Percentiles rank a stretch among this genome's conserved stretches.
These are phyloP conservation scores for Labrus mixtus DNA, from an alignment of 2,113 vertebrate species.

Conservation along the genomic window DNA sequence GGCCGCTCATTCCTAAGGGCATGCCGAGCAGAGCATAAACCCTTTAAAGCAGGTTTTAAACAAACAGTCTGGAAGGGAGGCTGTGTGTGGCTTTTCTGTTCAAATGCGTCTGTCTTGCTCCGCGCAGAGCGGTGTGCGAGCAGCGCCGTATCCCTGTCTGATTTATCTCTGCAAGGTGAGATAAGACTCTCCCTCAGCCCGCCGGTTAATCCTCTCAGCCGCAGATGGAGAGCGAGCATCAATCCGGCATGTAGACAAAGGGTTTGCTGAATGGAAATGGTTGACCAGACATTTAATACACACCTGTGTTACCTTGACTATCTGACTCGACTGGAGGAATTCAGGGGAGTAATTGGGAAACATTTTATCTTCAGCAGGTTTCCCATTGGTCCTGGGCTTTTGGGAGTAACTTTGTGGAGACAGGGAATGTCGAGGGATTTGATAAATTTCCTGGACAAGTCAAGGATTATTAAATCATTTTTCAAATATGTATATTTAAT, in stretches of 20 bases:
- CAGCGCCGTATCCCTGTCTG: constrained; percentile 70
- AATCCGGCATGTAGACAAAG: constrained; percentile 48
- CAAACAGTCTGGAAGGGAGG: constrained; percentile 59
- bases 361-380: constrained; percentile 35
- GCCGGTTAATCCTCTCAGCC: constrained; percentile 75
- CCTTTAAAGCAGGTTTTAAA: constrained; percentile 69
- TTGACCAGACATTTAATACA: constrained; percentile 32
- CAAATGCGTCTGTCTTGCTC: constrained; percentile 45
- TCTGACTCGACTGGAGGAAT: constrained; percentile 32
- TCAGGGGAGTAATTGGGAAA: constrained; percentile 26
- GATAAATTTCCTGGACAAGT: constrained; percentile 16
- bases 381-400: constrained; percentile 23
- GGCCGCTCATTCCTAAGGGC: constrained; percentile 55
- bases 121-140: constrained; percentile 52
- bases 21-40: constrained; percentile 59
- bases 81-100: constrained; percentile 66
- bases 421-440: constrained; percentile 12
- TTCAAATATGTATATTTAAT: background rate
- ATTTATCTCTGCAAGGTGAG: constrained; percentile 80
- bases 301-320: constrained; percentile 20
- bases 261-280: constrained; percentile 47
- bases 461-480: background rate
- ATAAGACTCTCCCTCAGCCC: constrained; percentile 73
- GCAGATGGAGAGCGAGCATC: constrained; percentile 66
- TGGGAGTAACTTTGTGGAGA: constrained; percentile 10